phyloP scores from a whole-genome alignment of 2,113 vertebrate species.

The Amia ocellicauda region DNA sequence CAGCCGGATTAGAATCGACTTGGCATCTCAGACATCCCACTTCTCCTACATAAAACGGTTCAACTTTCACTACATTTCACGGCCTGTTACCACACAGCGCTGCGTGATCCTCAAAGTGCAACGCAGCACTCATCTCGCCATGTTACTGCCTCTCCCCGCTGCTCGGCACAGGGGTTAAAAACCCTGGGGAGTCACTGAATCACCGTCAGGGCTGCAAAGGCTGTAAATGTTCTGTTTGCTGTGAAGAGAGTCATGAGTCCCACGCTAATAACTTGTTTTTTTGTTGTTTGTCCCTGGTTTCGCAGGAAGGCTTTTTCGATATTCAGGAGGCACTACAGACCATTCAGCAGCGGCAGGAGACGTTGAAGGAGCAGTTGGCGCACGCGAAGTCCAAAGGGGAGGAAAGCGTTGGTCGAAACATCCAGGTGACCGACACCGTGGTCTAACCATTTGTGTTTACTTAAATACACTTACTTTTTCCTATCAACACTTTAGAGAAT shows the following conservation, averaged over 20 bases:
- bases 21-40: too few species aligned
- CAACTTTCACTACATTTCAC: too few species aligned
- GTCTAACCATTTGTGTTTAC: background rate
- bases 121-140: too few species aligned
- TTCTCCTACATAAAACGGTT: too few species aligned
- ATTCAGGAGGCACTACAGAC: conserved; percentile 85
- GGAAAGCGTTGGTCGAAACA: conserved; percentile 75
- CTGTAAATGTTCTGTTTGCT: background rate
- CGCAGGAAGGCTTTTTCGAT: conserved; percentile 87
- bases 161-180: background rate
- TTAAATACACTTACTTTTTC: too few species aligned
- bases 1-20: too few species aligned
- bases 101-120: too few species aligned
- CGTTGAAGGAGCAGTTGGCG: conserved; percentile 74
- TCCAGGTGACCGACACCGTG: conserved; percentile 69
- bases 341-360: conserved; percentile 81
- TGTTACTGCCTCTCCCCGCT: too few species aligned
- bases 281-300: background rate
- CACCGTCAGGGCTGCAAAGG: background rate
- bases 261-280: background rate
- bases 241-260: background rate
- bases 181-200: background rate
- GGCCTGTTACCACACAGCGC: too few species aligned
- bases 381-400: conserved; percentile 86
- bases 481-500: too few species aligned